Evolutionary conservation across 1,140 invertebrate species (phyloP).

Genomic region (Drosophila arizonae): DNA sequence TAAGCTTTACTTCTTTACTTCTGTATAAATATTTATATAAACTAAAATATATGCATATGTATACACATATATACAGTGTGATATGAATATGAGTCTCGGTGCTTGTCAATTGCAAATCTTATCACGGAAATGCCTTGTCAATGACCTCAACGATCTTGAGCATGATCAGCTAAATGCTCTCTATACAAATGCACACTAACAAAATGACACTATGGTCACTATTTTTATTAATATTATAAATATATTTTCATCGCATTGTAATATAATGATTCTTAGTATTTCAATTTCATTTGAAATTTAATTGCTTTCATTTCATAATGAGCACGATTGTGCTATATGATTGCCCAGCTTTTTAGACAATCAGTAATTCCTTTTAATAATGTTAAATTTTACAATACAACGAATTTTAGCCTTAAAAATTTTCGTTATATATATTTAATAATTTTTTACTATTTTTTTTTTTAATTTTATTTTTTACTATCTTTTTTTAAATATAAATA

Average conservation of each 20-base stretch:
- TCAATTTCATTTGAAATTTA: too few relatives aligned
- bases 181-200: conserved; percentile 1
- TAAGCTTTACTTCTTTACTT: not conserved
- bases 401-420: too few relatives aligned
- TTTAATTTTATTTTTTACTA: too few relatives aligned
- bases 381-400: too few relatives aligned
- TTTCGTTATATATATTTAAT: not conserved
- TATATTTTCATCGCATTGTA: not conserved
- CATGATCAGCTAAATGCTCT: conserved; percentile 10
- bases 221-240: not conserved
- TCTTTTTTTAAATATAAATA: too few relatives aligned
- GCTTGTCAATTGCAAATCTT: conserved; percentile 40
- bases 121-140: conserved; percentile 50
- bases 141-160: conserved; percentile 47
- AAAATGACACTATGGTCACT: conserved; percentile 5
- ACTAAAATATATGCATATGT: not conserved
- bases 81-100: too few relatives aligned
- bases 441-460: too few relatives aligned
- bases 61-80: not conserved
- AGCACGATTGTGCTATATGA: too few relatives aligned
- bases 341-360: too few relatives aligned
- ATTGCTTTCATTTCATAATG: too few relatives aligned
- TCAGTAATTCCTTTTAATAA: too few relatives aligned
- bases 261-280: too few relatives aligned
- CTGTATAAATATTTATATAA: not conserved